Base-by-base conservation (phyloP, 2,888 invertebrate species). In the Hydropsyche betteni region DNA sequence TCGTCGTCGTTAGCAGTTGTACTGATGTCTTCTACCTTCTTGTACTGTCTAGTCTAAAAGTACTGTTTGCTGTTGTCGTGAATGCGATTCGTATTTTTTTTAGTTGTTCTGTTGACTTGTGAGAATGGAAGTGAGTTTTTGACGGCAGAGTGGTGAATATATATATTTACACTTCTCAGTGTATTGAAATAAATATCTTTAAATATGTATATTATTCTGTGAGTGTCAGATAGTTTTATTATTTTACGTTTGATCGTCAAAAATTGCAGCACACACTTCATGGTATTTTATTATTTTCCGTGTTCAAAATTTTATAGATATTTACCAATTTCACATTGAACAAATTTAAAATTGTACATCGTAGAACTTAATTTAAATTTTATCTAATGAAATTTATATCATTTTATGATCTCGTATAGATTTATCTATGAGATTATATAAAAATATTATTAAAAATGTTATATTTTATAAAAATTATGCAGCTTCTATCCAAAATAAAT, bases 11-110 rank as follows among this genome's bases (percentile, higher is more conserved):
- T 71, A 53, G 38, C 16, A 51, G 64, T 68, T 33, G 68, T 68
- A 52, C 68, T 77, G 14, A 44, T 77, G 5, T 50, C 71, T 16
- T 58, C 77, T 12, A 24, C 72, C 51, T 34, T 75, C 53, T 69
- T 74, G 44, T 69, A 38, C 55, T 52, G 69, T 61, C 72, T 77
- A 77, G 75, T 75, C 77, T 44, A 44, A 75, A 55, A 68, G 71
- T 74, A 68, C 61, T 55, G 52, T 69, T 34, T 36, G 34, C 24
- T 24, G 36, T 36, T 36, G 36, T 64, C 64, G 64, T 64, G 64
- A 36, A 34, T n/a, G 64, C 64, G 34, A 64, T 10, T 64, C n/a
- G 64, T 64, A 64, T 34, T 64, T 44, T 44, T 36, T 36, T 64
- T 64, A 64, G 36, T 64, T 64, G 36, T 64, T 64, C 64, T 36